phyloP scores from a whole-genome alignment of 1,140 invertebrate species.

The Cepaea nemoralis region DNA sequence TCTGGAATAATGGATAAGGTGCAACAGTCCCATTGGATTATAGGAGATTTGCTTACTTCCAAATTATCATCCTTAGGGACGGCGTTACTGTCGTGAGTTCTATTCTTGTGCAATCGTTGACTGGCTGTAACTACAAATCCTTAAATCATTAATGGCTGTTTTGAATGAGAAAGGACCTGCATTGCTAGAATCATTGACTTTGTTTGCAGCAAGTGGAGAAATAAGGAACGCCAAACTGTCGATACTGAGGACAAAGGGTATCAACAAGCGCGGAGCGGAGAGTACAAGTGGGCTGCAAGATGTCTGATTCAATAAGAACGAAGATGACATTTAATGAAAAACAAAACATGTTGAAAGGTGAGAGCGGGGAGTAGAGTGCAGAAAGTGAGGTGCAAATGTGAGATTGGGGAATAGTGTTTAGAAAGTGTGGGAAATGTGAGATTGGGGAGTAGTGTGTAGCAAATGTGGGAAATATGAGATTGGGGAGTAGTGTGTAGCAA shows the following conservation, averaged over 20 bases:
- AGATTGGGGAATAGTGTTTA: too few relatives aligned
- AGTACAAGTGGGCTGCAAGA: too few relatives aligned
- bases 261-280: too few relatives aligned
- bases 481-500: too few relatives aligned
- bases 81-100: background rate
- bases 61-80: background rate
- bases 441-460: too few relatives aligned
- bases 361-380: too few relatives aligned
- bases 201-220: background rate
- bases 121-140: background rate
- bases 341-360: too few relatives aligned
- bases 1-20: conserved; percentile 22
- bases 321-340: too few relatives aligned
- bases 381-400: too few relatives aligned
- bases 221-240: background rate
- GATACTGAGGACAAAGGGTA: background rate
- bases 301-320: too few relatives aligned
- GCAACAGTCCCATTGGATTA: background rate
- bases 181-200: background rate
- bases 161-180: background rate
- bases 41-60: conserved; percentile 20
- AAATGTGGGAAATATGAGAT: too few relatives aligned
- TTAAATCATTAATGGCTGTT: conserved; percentile 8
- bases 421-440: too few relatives aligned
- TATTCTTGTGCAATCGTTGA: background rate